Evolutionary conservation across 2,888 invertebrate species (phyloP), one percentile per base, ranked within the genome.

Genomic region (Altica lythri): DNA sequence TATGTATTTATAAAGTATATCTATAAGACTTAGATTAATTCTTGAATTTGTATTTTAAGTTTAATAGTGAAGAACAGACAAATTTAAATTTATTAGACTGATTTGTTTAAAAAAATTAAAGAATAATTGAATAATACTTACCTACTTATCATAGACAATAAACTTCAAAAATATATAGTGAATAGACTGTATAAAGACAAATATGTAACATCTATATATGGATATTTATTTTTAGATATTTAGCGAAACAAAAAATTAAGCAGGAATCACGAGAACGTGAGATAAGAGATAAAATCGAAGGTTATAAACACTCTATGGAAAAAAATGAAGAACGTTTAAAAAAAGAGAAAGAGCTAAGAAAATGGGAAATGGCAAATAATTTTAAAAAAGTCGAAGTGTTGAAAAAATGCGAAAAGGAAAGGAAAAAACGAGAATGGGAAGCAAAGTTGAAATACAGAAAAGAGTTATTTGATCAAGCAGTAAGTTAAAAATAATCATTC

Each of bases 331-430:
- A 73, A 60, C 74, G 67, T 67, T 71, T 76, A 62, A 65, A 59
- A 9, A 75, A 77, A 8, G 75, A 80, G 62, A 68, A 75, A 56
- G 81, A 80, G 59, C 64, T 72, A 61, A 69, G 74, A 27, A 79
- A 80, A 66, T 83, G 82, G 81, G 80, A 80, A 54, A 74, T 83
- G 64, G 72, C 83, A 71, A 83, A 83, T 63, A 79, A 83, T 57
- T 81, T 80, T 63, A 83, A 83, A 68, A 79, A 78, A 44, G 66
- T 68, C 2, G 83, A 83, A 65, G 62, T 80, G 0, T 74, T 76
- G 50, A 73, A 79, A 22, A 77, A 78, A 0, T 81, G 75, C 67
- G 70, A 80, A 29, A 72, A 78, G 42, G 69, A 77, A 2, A 66
- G 74, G 18, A 61, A 75, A 75, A 2, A 62, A 76, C 25, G 70